Base-by-base conservation (phyloP, 2,113 vertebrate genomes). In the Nettapus auritus region DNA sequence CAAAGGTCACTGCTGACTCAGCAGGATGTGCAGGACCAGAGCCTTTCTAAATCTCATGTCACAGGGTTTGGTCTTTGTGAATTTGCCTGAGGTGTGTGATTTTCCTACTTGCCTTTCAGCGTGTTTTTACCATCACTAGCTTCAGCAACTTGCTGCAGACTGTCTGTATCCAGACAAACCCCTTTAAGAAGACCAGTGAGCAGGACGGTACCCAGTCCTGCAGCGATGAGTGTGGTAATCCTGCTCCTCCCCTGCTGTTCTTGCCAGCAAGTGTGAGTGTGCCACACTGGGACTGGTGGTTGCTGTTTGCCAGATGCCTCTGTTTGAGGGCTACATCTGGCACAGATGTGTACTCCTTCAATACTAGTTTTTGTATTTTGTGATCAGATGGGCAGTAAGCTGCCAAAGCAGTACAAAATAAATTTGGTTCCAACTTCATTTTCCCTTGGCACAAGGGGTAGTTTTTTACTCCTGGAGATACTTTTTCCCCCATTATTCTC, bases 61-160 rank as follows among this genome's bases (percentile, higher is more conserved):
- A 3, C 7, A 15, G 75, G 50, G 5, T 78, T 60, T 56, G 83
- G 66, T 57, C 48, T 82, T 22, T 40, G 9, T 63, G 89, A 66
- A 36, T 5, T 1, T 73, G 75, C 67, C 50, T 0, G 1, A 42
- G 66, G 76, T 9, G 2, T 0, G 1, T 0, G 56, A 33, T 31
- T 25, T 76, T 29, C 70, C 59, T 20, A 1, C 63, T n/a, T 13
- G 36, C n/a, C 59, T 6, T 2, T 10, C 82, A 44, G 59, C 8
- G 0, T 1, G 4, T 44, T 26, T 26, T 26, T 22, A 36, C 28
- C 59, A 34, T 36, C 0, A 0, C 23, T 16, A 28, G 1, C 60
- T 16, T 16, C 62, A 60, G 63, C 1, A 3, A 26, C 53, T 56
- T 15, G 1, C 69, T 21, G 52, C n/a, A 3, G 1, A 52, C 44